Evolutionary conservation across 2,797 vertebrate genomes (phyloP), one percentile per base, ranked within the genome.

Genomic region (Sitta carolinensis): DNA sequence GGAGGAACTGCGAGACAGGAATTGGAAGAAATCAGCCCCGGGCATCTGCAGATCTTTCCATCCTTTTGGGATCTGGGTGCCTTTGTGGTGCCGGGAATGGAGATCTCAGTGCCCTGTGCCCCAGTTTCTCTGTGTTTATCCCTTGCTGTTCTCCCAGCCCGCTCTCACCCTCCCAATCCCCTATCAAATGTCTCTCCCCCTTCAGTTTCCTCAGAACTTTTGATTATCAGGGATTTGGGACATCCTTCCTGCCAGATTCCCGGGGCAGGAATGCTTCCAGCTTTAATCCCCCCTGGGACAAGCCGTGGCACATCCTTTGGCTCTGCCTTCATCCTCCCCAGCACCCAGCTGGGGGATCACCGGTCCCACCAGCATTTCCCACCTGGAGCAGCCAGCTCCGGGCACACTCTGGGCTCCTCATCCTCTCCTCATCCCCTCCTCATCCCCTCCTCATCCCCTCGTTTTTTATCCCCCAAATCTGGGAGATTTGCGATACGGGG

Each of bases 331-430:
- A 3, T 23, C 64, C 85, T 58, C 26, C 26, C 0, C 20, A 38
- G 32, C 84, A 27, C 52, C 94, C 38, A 7, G 5, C n/a, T 5
- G 0, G 0, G 2, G 43, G 51, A 25, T 32, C 61, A 5, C 34
- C 45, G 54, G n/a, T 81, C 52, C 13, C 91, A 48, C 64, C 25
- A 15, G 64, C 18, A 22, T 1, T 4, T 63, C 43, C n/a, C 34
- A 30, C 50, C 47, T 47, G 45, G 11, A 12, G 11, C 45, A 40
- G 40, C 40, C 40, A 50, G 54, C 10, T 61, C 55, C 0, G 2
- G 0, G 4, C 3, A 8, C 26, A 0, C 68, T 4, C 54, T 1
- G 51, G 7, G 23, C 5, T 86, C 64, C 54, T 16, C 6, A 8
- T 43, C 79, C 58, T 11, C 3, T 26, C 27, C n/a, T n/a, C n/a